A percentile compares a stretch with the other conserved stretches of the same genome.
These are phyloP conservation scores for Gallinago media DNA, from an alignment of 2,113 vertebrate genomes.

Conservation along the genomic window DNA sequence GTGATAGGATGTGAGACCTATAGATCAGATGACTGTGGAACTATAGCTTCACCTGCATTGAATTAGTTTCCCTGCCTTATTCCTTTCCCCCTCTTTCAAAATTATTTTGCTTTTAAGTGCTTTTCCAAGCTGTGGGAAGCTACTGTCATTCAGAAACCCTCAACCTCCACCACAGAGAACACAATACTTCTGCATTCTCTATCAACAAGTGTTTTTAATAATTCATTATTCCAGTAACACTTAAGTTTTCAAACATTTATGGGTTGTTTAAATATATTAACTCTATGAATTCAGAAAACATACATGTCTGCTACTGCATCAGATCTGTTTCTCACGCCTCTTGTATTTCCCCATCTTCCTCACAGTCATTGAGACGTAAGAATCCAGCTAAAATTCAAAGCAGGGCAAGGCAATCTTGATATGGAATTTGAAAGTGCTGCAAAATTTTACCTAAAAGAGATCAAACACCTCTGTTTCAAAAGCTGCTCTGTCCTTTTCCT, in stretches of 20 bases:
- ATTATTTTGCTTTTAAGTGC: not conserved
- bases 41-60: accelerated
- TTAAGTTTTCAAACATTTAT: not conserved
- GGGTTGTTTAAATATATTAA: not conserved
- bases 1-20: not conserved
- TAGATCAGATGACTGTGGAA: not conserved
- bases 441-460: not conserved
- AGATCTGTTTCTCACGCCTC: not conserved
- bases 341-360: not conserved
- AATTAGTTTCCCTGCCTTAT: not conserved
- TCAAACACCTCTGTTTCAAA: not conserved
- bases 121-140: not conserved
- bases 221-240: not conserved
- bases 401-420: not conserved
- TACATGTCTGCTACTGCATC: not conserved
- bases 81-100: not conserved
- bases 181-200: not conserved
- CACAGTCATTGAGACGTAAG: not conserved
- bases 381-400: not conserved
- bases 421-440: not conserved
- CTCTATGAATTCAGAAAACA: not conserved
- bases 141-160: not conserved
- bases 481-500: not conserved
- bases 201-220: not conserved
- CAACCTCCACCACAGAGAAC: not conserved